Conservation (phyloP, 2,797 vertebrate species). For the Alosa sapidissima region DNA sequence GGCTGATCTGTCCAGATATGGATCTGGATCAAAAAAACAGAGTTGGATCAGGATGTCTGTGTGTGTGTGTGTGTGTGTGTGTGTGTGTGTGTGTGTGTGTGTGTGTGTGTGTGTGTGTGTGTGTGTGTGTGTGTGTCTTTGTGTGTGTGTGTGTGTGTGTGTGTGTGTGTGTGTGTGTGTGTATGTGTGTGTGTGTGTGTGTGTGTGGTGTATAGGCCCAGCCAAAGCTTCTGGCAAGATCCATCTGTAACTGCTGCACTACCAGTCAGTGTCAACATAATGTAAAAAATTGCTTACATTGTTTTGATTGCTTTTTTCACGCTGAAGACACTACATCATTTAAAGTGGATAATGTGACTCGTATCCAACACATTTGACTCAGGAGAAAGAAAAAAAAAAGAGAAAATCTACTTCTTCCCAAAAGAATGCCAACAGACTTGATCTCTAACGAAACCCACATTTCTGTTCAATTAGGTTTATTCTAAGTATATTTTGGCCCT, state of each 20-base stretch:
- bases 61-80: background rate
- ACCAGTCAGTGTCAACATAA: slow-evolving; percentile 22
- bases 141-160: too few relatives aligned
- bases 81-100: too few relatives aligned
- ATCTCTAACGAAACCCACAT: background rate
- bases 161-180: too few relatives aligned
- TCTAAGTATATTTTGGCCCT: background rate
- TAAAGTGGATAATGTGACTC: slow-evolving; percentile 3
- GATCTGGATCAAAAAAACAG: background rate
- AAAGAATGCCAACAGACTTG: background rate
- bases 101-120: slow-evolving; percentile 33
- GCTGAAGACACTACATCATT: background rate
- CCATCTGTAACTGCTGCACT: background rate
- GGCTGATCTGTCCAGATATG: slow-evolving; percentile 6
- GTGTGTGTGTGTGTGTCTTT: too few relatives aligned
- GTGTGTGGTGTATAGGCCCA: background rate
- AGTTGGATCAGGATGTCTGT: background rate
- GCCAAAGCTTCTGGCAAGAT: slow-evolving; percentile 18
- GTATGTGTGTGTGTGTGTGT: too few relatives aligned
- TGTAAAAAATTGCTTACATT: slow-evolving; percentile 1
- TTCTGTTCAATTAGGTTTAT: too few relatives aligned
- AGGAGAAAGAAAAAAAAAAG: background rate
- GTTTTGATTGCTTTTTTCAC: slow-evolving; percentile 6
- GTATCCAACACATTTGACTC: background rate
- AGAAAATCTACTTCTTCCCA: background rate